These are phyloP conservation scores for Drosophila mercatorum DNA, from an alignment of 2,888 invertebrate species.

Conservation along the genomic window DNA sequence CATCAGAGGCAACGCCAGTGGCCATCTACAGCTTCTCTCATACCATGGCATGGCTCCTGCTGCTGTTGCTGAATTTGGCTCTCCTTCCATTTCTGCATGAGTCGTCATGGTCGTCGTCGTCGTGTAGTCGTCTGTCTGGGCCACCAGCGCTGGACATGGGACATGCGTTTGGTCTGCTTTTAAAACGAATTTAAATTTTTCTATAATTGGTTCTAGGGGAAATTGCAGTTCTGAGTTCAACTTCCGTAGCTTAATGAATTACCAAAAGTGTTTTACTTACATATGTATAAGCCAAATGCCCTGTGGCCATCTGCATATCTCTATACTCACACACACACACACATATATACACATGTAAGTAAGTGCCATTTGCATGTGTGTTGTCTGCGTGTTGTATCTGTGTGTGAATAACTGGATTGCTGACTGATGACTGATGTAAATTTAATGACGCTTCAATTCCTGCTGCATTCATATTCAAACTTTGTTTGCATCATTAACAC, in stretches of 20 bases:
- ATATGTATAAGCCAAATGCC: conserved; percentile 49
- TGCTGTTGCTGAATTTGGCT: conserved; percentile 8
- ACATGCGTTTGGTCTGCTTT: conserved; percentile 69
- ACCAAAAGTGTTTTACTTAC: conserved; percentile 83
- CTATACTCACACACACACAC: not conserved
- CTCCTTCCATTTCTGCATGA: conserved; percentile 17
- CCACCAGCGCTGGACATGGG: conserved; percentile 54
- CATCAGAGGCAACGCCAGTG: conserved; percentile 53
- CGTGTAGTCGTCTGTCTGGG: conserved; percentile 49
- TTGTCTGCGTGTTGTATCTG: not conserved
- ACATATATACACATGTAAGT: not conserved
- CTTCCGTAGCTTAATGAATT: conserved; percentile 85
- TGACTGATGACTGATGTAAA: conserved; percentile 6
- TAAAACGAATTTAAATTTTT: conserved; percentile 83
- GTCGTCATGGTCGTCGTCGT: conserved; percentile 32
- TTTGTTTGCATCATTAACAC: not conserved
- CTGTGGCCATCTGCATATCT: conserved; percentile 48
- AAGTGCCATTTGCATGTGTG: not conserved
- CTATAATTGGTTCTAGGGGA: conserved; percentile 85
- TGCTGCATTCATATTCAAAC: not conserved
- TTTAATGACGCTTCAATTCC: conserved; percentile 27
- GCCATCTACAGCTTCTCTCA: conserved; percentile 30
- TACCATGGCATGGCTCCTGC: not conserved
- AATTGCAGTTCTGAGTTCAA: conserved; percentile 85
- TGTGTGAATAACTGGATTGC: conserved; percentile 1